These are phyloP conservation scores for Synanthedon formicaeformis DNA, from an alignment of 2,888 invertebrate species.

Conservation along the genomic window DNA sequence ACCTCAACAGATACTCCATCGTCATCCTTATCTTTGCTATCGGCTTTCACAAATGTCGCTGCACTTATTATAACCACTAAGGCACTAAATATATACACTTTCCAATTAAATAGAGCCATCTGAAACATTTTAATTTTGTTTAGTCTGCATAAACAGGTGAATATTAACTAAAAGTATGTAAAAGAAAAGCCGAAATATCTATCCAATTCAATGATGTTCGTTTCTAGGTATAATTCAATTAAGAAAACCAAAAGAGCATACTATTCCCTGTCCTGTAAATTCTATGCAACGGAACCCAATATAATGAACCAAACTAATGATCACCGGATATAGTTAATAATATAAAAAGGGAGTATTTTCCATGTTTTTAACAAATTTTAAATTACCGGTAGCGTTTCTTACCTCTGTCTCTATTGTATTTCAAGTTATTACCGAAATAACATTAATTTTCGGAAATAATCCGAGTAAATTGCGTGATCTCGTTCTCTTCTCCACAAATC, in stretches of 20 bases:
- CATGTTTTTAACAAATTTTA: not conserved
- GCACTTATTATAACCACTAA: slow-evolving; percentile 34
- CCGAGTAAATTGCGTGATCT: not conserved
- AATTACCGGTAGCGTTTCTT: slow-evolving; percentile 1
- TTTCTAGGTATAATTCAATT: slow-evolving; percentile 31
- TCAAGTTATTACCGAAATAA: slow-evolving; percentile 5
- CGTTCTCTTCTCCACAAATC: no score
- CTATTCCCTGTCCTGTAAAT: no score
- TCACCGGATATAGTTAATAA: slow-evolving; percentile 40
- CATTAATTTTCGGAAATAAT: slow-evolving; percentile 8
- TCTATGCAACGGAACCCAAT: no score
- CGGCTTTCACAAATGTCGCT: slow-evolving; percentile 21
- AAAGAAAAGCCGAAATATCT: not conserved
- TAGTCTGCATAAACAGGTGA: no score
- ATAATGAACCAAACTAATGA: slow-evolving; percentile 6
- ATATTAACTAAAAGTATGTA: not conserved
- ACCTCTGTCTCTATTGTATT: slow-evolving; percentile 9
- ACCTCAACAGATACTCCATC: slow-evolving; percentile 56
- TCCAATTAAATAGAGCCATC: slow-evolving; percentile 49
- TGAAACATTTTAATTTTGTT: slow-evolving; percentile 23
- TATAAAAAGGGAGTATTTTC: not conserved
- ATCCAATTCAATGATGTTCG: not conserved
- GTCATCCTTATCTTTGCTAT: slow-evolving; percentile 35
- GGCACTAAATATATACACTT: slow-evolving; percentile 31
- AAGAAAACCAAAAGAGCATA: slow-evolving; percentile 13